Base-by-base conservation (phyloP, 2,888 invertebrate genomes). In the Scelioninae gen. 2 region DNA sequence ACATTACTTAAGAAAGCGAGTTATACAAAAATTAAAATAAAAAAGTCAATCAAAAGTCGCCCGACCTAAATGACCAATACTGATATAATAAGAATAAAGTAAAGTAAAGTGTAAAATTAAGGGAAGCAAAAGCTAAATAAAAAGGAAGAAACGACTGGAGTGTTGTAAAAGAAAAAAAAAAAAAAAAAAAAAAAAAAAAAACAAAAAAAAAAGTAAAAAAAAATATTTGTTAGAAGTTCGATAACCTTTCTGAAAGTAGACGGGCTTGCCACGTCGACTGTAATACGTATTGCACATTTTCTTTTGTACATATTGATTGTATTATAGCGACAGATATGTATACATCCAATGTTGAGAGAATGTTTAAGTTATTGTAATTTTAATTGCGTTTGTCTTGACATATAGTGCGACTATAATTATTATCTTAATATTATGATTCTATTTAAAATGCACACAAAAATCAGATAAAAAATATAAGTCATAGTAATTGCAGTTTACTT, bases 271-370 rank as follows among this genome's bases (percentile, higher is more conserved):
- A 53, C 73, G 63, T 25, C 60, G 55, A 76, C 67, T 74, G 39
- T 73, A 74, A 58, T 65, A 73, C 53, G 64, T 72, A 74, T 63
- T 70, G 68, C 55, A 74, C 73, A 70, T 60, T 78, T 78, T 80
- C 77, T 82, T 83, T 83, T 85, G 84, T 84, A 85, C 69, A 84
- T 84, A 84, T 80, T 80, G 70, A 78, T 82, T 82, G 84, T 81
- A 81, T 79, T 35, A 78, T 77, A 79, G 78, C 28, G 61, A 64
- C 63, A 73, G 43, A 77, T 73, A 74, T 65, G 75, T 73, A 75
- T 76, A 74, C 71, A 74, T 75, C 61, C 65, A 78, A 78, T 76
- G 72, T 78, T 77, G 63, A 75, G 15, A 74, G 61, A 72, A 52
- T 63, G 65, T 75, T 75, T 77, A 76, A 78, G 80, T 78, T 79